Evolutionary conservation across 2,888 invertebrate species (phyloP), one percentile per base, ranked within the genome.

Genomic region (Platycheirus rosarum): DNA sequence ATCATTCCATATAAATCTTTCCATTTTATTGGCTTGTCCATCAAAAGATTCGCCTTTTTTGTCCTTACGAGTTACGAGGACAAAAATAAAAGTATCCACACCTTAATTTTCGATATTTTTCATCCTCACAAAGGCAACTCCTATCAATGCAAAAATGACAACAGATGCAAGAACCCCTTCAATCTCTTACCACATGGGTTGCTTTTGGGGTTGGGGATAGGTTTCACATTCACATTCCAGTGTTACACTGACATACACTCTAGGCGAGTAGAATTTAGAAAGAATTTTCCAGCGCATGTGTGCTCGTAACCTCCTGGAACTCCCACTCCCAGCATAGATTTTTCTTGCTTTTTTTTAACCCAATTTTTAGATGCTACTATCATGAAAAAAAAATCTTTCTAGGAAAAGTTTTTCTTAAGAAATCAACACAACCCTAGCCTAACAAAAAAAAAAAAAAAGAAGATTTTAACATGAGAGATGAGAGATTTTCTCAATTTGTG

Each of bases 281-380:
- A 68, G 42, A 68, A 63, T 55, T 82, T n/a, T 82, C 77, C 82
- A 82, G 82, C 82, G 82, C 82, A 82, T 82, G 82, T 73, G 82
- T 57, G 53, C 14, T 75, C 2, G 20, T 20, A 26, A 57, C 48
- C 68, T 63, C 48, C 62, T 82, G 77, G 60, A 77, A 77, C 68
- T 71, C 82, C 76, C 76, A 77, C 68, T 71, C 82, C 76, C 76
- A 62, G 32, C 60, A 71, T 42, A 51, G 37, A 70, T 60, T 46
- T 48, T 26, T 14, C 1, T 29, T n/a, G 1, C 23, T 42, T 18
- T 62, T 69, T 68, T 32, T 42, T 46, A 77, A 73, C 77, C 80
- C 71, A 82, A 57, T 82, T 82, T 68, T 55, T 57, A 57, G 42
- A 48, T 62, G 44, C 62, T 62, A 69, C 8, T 66, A 57, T 62